Percentiles rank a stretch among this genome's conserved stretches.
phyloP scores from a whole-genome alignment of 2,113 vertebrate genomes.

The Drymodes brunneopygia region DNA sequence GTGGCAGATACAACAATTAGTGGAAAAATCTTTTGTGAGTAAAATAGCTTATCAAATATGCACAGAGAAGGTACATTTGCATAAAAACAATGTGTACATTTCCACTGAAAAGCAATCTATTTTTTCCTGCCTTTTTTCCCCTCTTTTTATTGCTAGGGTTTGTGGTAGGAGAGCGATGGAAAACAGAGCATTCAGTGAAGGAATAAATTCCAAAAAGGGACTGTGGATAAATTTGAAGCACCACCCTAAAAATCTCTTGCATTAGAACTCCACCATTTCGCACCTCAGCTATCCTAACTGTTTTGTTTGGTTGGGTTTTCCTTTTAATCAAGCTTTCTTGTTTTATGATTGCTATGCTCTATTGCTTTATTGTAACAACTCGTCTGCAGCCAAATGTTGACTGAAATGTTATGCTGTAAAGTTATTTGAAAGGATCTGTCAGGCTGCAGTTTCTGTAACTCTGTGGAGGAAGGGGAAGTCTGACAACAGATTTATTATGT shows the following conservation, averaged over 20 bases:
- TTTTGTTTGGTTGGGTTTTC: background rate
- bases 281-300: background rate
- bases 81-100: conserved; percentile 25
- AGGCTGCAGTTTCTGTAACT: background rate
- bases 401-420: background rate
- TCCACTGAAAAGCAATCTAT: conserved; percentile 10
- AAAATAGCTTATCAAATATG: conserved; percentile 46
- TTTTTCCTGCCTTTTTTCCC: background rate
- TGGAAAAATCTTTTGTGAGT: conserved; percentile 55
- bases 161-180: background rate
- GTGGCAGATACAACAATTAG: conserved; percentile 67
- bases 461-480: background rate
- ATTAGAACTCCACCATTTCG: background rate
- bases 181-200: background rate
- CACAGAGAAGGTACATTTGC: conserved; percentile 40
- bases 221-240: background rate
- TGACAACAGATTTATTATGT: background rate
- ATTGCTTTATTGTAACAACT: conserved; percentile 34
- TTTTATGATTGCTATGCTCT: conserved; percentile 35
- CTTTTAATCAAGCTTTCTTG: background rate
- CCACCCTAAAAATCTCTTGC: background rate
- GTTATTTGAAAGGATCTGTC: background rate
- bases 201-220: background rate
- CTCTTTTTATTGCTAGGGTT: background rate
- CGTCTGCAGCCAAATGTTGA: background rate